phyloP scores from a whole-genome alignment of 2,113 vertebrate genomes.

The Nanorana parkeri region DNA sequence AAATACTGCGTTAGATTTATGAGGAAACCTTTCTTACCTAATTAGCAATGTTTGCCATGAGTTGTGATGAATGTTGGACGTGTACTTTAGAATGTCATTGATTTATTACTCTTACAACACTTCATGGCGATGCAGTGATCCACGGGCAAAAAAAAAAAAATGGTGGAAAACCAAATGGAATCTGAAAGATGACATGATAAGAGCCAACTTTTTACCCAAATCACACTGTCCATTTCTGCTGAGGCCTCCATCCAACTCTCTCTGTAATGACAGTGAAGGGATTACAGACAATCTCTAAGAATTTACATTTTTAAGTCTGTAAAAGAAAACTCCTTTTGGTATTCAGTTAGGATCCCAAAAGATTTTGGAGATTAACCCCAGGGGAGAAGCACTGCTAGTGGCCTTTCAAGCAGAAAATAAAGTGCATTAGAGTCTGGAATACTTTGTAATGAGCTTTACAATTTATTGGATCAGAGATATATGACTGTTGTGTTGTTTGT shows the following conservation, averaged over 20 bases:
- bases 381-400: slow-evolving; percentile 45
- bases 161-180: too few relatives aligned
- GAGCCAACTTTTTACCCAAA: neutral
- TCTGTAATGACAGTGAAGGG: slow-evolving; percentile 25
- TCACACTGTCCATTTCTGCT: neutral
- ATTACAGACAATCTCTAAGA: slow-evolving; percentile 24
- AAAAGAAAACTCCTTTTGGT: slow-evolving; percentile 46
- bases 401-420: slow-evolving; percentile 48
- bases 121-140: too few relatives aligned
- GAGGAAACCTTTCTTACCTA: too few relatives aligned
- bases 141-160: too few relatives aligned
- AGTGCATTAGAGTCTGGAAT: slow-evolving; percentile 32
- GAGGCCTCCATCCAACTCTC: slow-evolving; percentile 3
- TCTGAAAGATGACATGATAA: too few relatives aligned
- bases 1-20: too few relatives aligned
- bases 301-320: slow-evolving; percentile 50
- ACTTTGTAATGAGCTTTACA: slow-evolving; percentile 28
- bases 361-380: slow-evolving; percentile 49
- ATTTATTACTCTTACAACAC: neutral
- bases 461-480: slow-evolving; percentile 42
- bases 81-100: too few relatives aligned
- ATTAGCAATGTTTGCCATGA: too few relatives aligned
- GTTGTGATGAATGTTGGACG: too few relatives aligned
- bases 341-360: slow-evolving; percentile 46
- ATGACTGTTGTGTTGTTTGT: neutral